Conservation (phyloP, 2,888 invertebrate genomes). For the Dinocampus coccinellae region DNA sequence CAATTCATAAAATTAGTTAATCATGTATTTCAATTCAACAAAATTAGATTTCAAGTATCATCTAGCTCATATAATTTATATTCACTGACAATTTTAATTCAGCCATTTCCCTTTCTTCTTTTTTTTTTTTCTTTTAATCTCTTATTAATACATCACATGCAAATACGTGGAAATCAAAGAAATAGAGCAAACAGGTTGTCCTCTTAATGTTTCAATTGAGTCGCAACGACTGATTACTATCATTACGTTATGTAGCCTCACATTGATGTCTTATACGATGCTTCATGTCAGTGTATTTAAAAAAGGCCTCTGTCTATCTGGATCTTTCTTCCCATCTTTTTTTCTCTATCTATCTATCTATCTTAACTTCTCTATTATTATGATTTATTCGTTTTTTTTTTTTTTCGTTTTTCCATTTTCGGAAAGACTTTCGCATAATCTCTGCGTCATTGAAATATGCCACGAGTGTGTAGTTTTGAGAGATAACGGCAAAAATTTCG, state of each 20-base stretch:
- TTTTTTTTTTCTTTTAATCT: not conserved
- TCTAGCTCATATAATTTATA: constrained; percentile 1
- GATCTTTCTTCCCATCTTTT: not conserved
- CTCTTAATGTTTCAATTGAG: constrained; percentile 63
- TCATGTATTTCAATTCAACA: not conserved
- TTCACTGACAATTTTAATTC: constrained; percentile 33
- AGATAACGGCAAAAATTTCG: constrained; percentile 36
- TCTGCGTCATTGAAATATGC: constrained; percentile 28
- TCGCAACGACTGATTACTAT: constrained; percentile 65
- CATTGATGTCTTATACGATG: constrained; percentile 64
- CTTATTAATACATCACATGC: constrained; percentile 9
- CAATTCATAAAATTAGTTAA: constrained; percentile 2
- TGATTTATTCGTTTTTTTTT: not conserved
- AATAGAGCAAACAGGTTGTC: constrained; percentile 57
- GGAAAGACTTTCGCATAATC: constrained; percentile 27
- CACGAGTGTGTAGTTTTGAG: constrained; percentile 1
- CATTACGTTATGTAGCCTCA: constrained; percentile 69
- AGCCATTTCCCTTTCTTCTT: constrained; percentile 19
- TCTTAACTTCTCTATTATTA: no score
- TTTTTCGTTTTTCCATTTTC: not conserved
- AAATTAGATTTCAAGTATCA: constrained; percentile 20
- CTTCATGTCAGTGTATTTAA: constrained; percentile 40
- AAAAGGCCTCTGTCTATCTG: constrained; percentile 29
- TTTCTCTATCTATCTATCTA: not conserved
- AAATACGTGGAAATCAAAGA: not conserved